Conservation (phyloP, 2,888 invertebrate species). For the Athalia cordata region DNA sequence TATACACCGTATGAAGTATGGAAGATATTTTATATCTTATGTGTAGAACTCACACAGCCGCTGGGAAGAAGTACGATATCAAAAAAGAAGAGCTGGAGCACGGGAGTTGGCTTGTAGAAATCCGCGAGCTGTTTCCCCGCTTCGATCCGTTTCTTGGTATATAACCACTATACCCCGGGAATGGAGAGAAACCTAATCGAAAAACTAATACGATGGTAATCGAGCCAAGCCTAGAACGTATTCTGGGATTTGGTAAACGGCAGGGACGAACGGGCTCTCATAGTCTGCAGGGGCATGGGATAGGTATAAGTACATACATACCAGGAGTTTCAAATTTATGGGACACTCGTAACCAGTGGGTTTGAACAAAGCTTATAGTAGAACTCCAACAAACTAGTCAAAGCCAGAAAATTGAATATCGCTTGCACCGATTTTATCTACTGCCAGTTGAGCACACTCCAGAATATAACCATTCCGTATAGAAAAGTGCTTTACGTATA, state of each 20-base stretch:
- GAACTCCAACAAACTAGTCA: background rate
- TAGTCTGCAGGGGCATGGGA: background rate
- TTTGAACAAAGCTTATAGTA: constrained; percentile 11
- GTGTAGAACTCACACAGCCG: too few relatives aligned
- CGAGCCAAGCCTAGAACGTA: constrained; percentile 47
- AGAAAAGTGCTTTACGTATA: background rate
- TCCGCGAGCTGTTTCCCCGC: constrained; percentile 16
- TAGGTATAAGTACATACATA: background rate
- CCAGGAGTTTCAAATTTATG: constrained; percentile 28
- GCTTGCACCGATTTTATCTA: constrained; percentile 1
- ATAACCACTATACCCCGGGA: constrained; percentile 28
- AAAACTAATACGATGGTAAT: constrained; percentile 70
- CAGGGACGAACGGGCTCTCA: background rate
- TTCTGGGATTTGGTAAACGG: constrained; percentile 8
- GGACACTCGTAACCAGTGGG: constrained; percentile 15
- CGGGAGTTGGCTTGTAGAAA: constrained; percentile 6
- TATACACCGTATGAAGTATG: too few relatives aligned
- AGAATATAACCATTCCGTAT: background rate
- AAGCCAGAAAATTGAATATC: constrained; percentile 17
- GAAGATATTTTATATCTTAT: too few relatives aligned
- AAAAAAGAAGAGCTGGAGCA: background rate
- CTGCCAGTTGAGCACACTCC: too few relatives aligned
- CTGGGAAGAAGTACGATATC: background rate
- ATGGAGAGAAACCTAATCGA: constrained; percentile 59
- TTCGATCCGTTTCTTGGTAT: constrained; percentile 27